Conservation (phyloP, 1,140 invertebrate genomes). For the Acyrthosiphon pisum region DNA sequence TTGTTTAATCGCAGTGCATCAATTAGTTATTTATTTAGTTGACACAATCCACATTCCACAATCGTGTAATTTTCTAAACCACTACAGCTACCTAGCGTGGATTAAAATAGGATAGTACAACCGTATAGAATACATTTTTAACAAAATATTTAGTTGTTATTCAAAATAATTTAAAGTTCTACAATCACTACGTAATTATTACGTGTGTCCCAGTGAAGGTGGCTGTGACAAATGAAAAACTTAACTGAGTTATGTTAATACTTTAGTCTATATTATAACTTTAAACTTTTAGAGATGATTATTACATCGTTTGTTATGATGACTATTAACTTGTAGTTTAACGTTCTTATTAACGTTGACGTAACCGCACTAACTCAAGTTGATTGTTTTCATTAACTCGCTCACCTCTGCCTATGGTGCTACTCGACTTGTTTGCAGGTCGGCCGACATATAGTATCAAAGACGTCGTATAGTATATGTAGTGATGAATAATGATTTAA, state of each 20-base stretch:
- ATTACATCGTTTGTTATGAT: too few species aligned
- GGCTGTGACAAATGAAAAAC: not conserved
- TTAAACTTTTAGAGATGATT: not conserved
- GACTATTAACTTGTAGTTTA: not conserved
- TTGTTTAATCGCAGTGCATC: too few species aligned
- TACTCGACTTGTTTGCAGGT: not conserved
- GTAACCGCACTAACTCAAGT: not conserved
- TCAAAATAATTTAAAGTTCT: not conserved
- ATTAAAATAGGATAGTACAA: too few species aligned
- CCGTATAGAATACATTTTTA: not conserved
- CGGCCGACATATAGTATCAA: too few species aligned
- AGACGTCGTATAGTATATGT: not conserved
- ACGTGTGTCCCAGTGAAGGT: not conserved
- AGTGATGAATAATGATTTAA: not conserved
- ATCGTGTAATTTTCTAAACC: too few species aligned
- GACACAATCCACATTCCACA: too few species aligned
- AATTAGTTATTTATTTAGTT: not conserved
- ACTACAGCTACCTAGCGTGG: too few species aligned
- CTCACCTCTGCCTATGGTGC: not conserved
- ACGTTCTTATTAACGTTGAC: not conserved
- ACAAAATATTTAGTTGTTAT: not conserved
- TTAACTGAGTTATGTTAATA: not conserved
- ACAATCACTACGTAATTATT: not conserved
- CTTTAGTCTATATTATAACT: not conserved
- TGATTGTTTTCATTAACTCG: slow-evolving; percentile 7